These are phyloP conservation scores for Rhabdophis nuchalis DNA, from an alignment of 2,797 vertebrate genomes.

Conservation along the genomic window DNA sequence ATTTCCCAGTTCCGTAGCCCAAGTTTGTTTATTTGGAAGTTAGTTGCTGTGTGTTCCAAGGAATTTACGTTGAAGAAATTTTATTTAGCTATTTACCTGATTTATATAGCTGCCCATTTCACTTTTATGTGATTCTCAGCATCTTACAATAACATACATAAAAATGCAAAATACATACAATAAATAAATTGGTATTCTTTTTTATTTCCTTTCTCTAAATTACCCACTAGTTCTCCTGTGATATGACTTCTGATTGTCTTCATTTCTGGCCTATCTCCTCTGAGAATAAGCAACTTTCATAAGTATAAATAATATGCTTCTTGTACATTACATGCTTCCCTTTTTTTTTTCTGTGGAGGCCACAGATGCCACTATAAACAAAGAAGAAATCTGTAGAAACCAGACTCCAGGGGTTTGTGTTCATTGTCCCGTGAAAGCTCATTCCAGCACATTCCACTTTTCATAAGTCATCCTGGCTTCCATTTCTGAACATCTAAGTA, in stretches of 20 bases:
- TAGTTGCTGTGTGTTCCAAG: neutral
- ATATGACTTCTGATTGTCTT: neutral
- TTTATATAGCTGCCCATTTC: neutral
- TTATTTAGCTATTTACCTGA: neutral
- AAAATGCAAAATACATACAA: neutral
- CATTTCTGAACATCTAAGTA: neutral
- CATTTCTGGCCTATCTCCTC: neutral
- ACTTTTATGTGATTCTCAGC: neutral
- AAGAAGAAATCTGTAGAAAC: neutral
- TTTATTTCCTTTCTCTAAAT: neutral
- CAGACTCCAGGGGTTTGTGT: rapidly evolving
- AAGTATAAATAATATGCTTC: neutral
- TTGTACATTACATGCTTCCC: neutral
- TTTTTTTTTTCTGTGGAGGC: neutral
- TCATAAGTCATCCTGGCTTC: neutral
- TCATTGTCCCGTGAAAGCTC: rapidly evolving
- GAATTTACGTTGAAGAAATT: neutral
- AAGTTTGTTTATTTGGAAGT: neutral
- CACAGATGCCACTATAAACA: neutral
- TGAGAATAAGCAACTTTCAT: neutral
- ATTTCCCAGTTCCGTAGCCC: neutral
- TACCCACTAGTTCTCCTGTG: neutral
- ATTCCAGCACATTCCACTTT: rapidly evolving
- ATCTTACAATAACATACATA: neutral
- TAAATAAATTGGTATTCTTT: neutral